Evolutionary conservation across 2,113 vertebrate genomes (phyloP).

Genomic region (Nannospalax galili): DNA sequence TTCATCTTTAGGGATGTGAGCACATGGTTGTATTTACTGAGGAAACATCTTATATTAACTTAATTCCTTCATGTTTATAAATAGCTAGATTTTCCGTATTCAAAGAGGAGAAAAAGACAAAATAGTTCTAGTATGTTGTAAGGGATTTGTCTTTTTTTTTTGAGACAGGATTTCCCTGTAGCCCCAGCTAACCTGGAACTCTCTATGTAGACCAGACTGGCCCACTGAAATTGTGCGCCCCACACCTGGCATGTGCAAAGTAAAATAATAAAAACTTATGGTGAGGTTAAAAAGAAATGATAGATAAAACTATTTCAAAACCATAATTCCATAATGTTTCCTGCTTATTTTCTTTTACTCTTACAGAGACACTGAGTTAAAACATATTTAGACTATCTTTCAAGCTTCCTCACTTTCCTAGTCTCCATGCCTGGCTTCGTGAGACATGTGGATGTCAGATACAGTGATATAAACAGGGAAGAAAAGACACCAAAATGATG

Average conservation of each 20-base stretch:
- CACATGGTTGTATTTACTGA: constrained; percentile 50
- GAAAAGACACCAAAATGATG: neutral
- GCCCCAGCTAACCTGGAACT: too few relatives aligned
- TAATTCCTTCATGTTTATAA: constrained; percentile 52
- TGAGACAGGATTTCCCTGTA: too few relatives aligned
- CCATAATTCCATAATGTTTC: neutral
- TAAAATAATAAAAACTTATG: constrained; percentile 12
- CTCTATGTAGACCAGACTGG: too few relatives aligned
- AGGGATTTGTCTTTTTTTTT: too few relatives aligned
- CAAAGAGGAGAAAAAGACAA: neutral
- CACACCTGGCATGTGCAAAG: constrained; percentile 1
- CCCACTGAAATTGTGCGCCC: too few relatives aligned
- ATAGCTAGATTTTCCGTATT: constrained; percentile 38
- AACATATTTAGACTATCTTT: neutral
- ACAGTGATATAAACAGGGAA: neutral
- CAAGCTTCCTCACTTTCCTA: neutral
- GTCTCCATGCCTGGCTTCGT: neutral
- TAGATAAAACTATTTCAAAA: neutral
- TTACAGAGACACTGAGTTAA: neutral
- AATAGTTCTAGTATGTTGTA: neutral
- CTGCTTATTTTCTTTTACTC: neutral
- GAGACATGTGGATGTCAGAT: neutral
- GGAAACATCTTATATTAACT: constrained; percentile 43
- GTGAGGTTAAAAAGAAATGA: constrained; percentile 6
- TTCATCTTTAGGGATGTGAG: constrained; percentile 46